Evolutionary conservation across 2,797 vertebrate species (phyloP).

Genomic region (Sebastes steindachneri): DNA sequence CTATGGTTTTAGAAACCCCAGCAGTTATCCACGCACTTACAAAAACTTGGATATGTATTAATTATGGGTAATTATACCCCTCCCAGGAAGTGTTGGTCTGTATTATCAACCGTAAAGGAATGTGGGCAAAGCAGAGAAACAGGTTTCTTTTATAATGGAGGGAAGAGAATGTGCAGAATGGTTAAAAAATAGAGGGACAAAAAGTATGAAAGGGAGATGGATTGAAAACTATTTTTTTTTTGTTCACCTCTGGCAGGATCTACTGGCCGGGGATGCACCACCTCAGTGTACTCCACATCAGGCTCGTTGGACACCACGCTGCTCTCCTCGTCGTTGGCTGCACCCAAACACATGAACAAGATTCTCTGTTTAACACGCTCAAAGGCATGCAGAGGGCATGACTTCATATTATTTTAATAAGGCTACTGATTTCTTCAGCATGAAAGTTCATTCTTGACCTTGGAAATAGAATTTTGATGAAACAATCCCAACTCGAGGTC

Average conservation of each 20-base stretch:
- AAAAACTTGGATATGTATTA: conserved; percentile 53
- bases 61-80: conserved; percentile 76
- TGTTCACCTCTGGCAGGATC: conserved; percentile 85
- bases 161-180: not conserved
- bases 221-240: not conserved
- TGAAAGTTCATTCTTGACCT: not conserved
- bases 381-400: not conserved
- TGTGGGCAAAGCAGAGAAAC: conserved; percentile 33
- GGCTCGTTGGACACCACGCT: conserved; percentile 64
- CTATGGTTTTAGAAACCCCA: conserved; percentile 53
- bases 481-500: not conserved
- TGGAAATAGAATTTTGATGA: not conserved
- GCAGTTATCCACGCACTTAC: conserved; percentile 48
- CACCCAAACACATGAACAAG: conserved; percentile 8
- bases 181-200: not conserved
- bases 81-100: conserved; percentile 66
- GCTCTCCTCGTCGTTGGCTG: conserved; percentile 67
- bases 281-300: conserved; percentile 93
- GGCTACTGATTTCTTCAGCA: not conserved
- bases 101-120: conserved; percentile 68
- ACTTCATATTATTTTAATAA: not conserved
- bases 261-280: conserved; percentile 81
- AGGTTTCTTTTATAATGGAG: not conserved
- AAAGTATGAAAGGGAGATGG: not conserved
- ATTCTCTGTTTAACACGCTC: not conserved